These are phyloP conservation scores for Strongylocentrotus purpuratus DNA, from an alignment of 35 echinoderm and acorn worm species.

Conservation along the genomic window DNA sequence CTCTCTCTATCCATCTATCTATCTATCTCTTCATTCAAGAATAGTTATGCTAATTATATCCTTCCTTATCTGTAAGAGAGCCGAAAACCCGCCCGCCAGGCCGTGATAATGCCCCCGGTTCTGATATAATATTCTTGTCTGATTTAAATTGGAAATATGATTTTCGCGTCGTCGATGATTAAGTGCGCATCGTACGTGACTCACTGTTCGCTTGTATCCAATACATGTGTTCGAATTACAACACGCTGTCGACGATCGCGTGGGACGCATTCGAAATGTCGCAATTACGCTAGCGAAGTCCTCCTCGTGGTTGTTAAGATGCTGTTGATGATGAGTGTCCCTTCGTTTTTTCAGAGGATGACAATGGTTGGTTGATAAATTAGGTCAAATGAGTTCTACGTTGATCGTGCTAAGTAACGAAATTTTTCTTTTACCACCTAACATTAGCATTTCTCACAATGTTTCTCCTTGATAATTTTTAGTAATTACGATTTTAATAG, in stretches of 20 bases:
- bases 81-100: not conserved
- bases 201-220: conserved; percentile 35
- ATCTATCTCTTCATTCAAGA: not conserved
- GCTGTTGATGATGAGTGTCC: not conserved
- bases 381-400: too few relatives aligned
- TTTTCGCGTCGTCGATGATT: conserved; percentile 24
- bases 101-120: not conserved
- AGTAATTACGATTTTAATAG: not conserved
- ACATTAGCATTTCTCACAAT: too few relatives aligned
- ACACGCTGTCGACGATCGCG: conserved; percentile 29
- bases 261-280: not conserved
- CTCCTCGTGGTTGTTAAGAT: not conserved
- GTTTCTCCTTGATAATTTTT: not conserved
- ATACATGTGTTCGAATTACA: conserved; percentile 41
- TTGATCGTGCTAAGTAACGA: not conserved
- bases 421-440: not conserved
- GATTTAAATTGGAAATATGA: conserved; percentile 27
- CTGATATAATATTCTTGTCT: conserved; percentile 19
- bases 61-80: not conserved
- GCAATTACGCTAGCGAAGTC: not conserved
- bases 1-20: too few relatives aligned
- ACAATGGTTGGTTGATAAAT: too few relatives aligned
- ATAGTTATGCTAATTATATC: not conserved
- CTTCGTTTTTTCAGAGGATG: too few relatives aligned
- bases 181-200: not conserved